Evolutionary conservation across 1,140 invertebrate species (phyloP).

Genomic region (Cardiocondyla obscurior): DNA sequence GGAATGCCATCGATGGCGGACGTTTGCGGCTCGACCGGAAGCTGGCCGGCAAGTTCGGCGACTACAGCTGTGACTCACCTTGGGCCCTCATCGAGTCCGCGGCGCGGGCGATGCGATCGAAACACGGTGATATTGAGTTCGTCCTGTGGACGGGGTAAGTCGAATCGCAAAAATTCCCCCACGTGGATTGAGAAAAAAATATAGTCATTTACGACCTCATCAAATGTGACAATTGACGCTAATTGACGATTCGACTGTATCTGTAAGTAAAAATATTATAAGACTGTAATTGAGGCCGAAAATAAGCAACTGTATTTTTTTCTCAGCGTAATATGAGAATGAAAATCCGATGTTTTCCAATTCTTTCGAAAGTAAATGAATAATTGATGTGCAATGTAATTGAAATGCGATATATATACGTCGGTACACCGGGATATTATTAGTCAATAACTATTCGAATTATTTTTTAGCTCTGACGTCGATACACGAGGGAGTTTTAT

Average conservation of each 20-base stretch:
- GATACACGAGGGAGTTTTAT: background rate
- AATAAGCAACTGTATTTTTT: too few species aligned
- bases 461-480: background rate
- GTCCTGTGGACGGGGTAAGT: conserved; percentile 95
- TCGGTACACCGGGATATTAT: background rate
- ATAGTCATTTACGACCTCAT: too few species aligned
- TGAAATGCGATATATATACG: background rate
- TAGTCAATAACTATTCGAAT: conserved; percentile 4
- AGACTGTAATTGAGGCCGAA: too few species aligned
- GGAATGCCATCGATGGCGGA: conserved; percentile 73
- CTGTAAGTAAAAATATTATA: too few species aligned
- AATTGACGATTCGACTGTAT: too few species aligned
- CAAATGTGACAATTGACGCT: too few species aligned
- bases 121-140: conserved; percentile 93
- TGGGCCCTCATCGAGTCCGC: conserved; percentile 93
- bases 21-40: conserved; percentile 79
- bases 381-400: background rate
- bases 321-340: too few species aligned
- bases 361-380: background rate
- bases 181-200: too few species aligned
- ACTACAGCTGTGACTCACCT: conserved; percentile 94
- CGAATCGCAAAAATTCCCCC: too few species aligned
- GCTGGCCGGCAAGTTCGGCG: conserved; percentile 88
- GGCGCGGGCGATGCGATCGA: conserved; percentile 91
- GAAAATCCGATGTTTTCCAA: background rate